A percentile compares a stretch with the other conserved stretches of the same genome.
phyloP scores from a whole-genome alignment of 2,888 invertebrate genomes.

The Tuberolachnus salignus region DNA sequence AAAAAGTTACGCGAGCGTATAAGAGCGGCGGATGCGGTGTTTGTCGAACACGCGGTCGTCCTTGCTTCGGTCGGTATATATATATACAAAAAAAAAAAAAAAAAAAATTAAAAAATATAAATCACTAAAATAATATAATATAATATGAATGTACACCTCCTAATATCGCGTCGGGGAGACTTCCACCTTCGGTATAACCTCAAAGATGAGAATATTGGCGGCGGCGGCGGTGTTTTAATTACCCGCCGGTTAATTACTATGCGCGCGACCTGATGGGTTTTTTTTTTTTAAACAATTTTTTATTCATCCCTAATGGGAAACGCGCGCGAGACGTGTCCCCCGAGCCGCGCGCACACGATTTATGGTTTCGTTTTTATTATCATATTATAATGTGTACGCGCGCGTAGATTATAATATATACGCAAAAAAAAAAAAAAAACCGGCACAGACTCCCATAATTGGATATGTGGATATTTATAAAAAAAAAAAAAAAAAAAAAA shows the following conservation, averaged over 20 bases:
- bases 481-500: neutral
- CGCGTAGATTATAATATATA: neutral
- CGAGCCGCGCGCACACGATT: conserved; percentile 36
- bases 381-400: conserved; percentile 10
- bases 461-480: conserved; percentile 17
- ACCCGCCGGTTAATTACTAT: conserved; percentile 2
- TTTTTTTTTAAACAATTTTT: conserved; percentile 2
- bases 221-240: conserved; percentile 34
- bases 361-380: conserved; percentile 50
- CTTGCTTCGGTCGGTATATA: no score
- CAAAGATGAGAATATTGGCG: neutral
- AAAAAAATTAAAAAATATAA: no score
- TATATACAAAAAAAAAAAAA: no score
- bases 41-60: conserved; percentile 5
- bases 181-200: neutral
- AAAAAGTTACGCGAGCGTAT: no score
- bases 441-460: conserved; percentile 46
- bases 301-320: conserved; percentile 52
- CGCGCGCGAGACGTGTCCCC: conserved; percentile 30
- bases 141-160: no score
- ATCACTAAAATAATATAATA: no score
- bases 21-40: conserved; percentile 30
- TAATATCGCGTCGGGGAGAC: no score
- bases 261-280: no score
- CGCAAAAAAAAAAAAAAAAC: conserved; percentile 22